phyloP scores from a whole-genome alignment of 2,113 vertebrate genomes.

The Ameiurus melas region DNA sequence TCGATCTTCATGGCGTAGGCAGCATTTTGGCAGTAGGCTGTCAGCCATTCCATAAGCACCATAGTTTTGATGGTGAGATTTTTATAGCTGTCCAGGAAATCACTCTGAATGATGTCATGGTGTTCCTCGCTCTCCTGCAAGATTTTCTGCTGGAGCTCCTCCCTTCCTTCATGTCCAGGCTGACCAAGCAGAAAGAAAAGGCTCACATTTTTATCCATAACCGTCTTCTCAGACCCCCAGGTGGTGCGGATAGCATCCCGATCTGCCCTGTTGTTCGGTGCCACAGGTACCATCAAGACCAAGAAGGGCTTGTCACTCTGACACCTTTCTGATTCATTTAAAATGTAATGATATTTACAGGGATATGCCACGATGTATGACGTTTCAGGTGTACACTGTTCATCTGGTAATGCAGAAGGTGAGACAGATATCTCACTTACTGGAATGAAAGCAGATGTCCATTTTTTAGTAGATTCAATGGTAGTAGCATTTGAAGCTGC shows the following conservation, averaged over 20 bases:
- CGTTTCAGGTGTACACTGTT: conserved; percentile 33
- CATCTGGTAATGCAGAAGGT: neutral
- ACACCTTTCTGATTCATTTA: conserved; percentile 66
- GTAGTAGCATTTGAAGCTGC: neutral
- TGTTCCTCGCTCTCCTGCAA: conserved; percentile 67
- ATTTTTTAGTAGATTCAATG: neutral
- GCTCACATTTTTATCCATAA: conserved; percentile 53
- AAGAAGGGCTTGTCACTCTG: conserved; percentile 62
- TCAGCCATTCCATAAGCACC: conserved; percentile 82
- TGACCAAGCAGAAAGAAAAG: conserved; percentile 70
- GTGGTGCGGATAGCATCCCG: conserved; percentile 67
- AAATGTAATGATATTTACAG: conserved; percentile 61
- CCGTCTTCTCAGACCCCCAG: conserved; percentile 64
- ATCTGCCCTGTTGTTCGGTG: conserved; percentile 49
- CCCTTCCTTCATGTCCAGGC: neutral
- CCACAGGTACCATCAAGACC: conserved; percentile 70
- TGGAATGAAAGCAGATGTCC: neutral
- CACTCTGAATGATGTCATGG: conserved; percentile 74
- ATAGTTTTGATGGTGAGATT: conserved; percentile 82
- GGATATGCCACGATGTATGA: conserved; percentile 65
- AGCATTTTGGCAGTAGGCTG: conserved; percentile 65
- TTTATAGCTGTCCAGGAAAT: conserved; percentile 80
- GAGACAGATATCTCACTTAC: neutral
- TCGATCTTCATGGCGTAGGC: conserved; percentile 77
- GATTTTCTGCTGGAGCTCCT: conserved; percentile 47